These are phyloP conservation scores for Drosophila busckii DNA, from an alignment of 1,140 invertebrate species.

Conservation along the genomic window DNA sequence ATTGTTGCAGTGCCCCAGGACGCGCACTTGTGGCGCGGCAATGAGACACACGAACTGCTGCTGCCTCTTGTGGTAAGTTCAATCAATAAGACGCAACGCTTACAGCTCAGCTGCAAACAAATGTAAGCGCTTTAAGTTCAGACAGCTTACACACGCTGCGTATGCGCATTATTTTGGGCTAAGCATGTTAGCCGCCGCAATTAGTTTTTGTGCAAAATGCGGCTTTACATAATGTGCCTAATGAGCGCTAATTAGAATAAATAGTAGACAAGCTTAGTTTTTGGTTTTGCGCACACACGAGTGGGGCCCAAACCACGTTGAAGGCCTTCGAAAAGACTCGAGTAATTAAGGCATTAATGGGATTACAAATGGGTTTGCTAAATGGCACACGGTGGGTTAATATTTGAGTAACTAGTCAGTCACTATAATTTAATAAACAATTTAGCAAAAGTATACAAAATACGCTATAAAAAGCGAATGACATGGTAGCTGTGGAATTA, in stretches of 20 bases:
- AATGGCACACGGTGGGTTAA: too few species aligned
- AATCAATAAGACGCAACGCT: neutral
- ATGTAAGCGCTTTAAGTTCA: constrained; percentile 8
- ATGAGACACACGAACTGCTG: constrained; percentile 83
- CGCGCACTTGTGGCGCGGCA: constrained; percentile 83
- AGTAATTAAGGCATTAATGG: too few species aligned
- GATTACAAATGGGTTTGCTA: too few species aligned
- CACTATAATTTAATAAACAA: too few species aligned
- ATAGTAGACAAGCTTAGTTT: constrained; percentile 46
- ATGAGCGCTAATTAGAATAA: constrained; percentile 50
- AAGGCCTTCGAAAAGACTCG: too few species aligned
- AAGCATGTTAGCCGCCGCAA: constrained; percentile 55
- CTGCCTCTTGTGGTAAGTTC: constrained; percentile 83
- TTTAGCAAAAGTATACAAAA: too few species aligned
- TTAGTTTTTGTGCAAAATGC: constrained; percentile 26
- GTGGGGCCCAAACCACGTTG: too few species aligned
- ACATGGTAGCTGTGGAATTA: too few species aligned
- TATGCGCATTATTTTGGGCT: constrained; percentile 50
- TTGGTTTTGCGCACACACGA: constrained; percentile 12
- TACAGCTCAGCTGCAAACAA: neutral
- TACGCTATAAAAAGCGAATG: too few species aligned
- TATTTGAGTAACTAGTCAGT: too few species aligned
- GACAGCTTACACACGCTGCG: constrained; percentile 30
- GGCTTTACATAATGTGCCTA: constrained; percentile 50
- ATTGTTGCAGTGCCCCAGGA: constrained; percentile 82